Conservation (phyloP, 2,888 invertebrate species). For the Eremobia ochroleuca region DNA sequence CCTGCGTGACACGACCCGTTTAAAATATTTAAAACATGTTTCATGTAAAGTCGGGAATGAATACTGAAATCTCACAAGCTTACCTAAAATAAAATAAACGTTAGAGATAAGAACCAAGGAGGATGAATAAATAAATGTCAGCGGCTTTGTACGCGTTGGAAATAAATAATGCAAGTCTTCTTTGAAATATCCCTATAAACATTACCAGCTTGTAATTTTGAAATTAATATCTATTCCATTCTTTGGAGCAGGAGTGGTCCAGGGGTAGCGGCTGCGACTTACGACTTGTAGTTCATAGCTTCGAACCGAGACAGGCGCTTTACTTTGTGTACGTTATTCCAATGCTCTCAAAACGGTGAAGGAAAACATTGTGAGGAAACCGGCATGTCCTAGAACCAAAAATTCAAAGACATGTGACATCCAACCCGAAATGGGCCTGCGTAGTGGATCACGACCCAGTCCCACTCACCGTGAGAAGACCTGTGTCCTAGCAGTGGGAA, state of each 20-base stretch:
- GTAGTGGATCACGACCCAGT: no score
- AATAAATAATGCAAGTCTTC: constrained; percentile 46
- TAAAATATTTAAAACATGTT: constrained; percentile 59
- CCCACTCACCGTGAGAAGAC: neutral
- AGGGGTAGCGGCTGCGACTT: no score
- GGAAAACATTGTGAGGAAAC: no score
- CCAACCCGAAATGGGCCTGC: no score
- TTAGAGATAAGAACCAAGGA: constrained; percentile 38
- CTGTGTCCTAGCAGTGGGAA: neutral
- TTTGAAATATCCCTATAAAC: constrained; percentile 26
- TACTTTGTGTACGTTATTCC: no score
- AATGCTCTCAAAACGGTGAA: no score
- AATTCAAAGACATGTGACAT: no score
- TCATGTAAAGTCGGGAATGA: constrained; percentile 34
- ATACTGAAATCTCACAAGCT: constrained; percentile 44
- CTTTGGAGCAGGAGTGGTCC: neutral
- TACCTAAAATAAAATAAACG: constrained; percentile 53
- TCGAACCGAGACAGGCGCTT: no score
- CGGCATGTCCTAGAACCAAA: no score
- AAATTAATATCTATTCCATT: constrained; percentile 28
- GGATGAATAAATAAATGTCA: constrained; percentile 45
- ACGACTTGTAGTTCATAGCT: no score
- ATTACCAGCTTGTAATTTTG: constrained; percentile 31
- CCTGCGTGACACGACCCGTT: constrained; percentile 42
- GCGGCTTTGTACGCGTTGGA: constrained; percentile 42